Conservation (phyloP, 2,113 vertebrate genomes). For the Aleadryas rufinucha region DNA sequence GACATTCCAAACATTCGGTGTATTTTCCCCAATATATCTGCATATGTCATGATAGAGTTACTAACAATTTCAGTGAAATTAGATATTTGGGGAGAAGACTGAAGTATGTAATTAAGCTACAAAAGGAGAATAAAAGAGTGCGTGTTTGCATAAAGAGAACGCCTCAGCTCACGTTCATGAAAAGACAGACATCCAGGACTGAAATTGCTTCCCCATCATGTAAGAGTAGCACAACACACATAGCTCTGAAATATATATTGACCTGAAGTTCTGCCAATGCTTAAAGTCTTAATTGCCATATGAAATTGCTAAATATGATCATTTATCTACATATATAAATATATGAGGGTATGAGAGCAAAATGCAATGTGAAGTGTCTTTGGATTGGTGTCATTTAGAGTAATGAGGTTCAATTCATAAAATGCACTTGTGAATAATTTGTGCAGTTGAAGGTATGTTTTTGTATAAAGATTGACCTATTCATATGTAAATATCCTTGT, state of each 20-base stretch:
- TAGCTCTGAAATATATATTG: background rate
- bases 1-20: background rate
- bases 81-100: background rate
- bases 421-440: background rate
- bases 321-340: background rate
- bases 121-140: constrained; percentile 9
- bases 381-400: background rate
- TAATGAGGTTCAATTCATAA: background rate
- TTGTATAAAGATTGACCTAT: background rate
- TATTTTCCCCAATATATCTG: background rate
- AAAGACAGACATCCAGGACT: background rate
- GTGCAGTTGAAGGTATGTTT: background rate
- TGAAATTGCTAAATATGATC: background rate
- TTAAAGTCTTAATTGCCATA: background rate
- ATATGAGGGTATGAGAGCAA: background rate
- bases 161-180: background rate
- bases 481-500: background rate
- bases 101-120: background rate
- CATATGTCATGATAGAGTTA: constrained; percentile 1
- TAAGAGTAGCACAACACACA: background rate
- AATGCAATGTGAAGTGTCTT: background rate
- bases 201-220: background rate
- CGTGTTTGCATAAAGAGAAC: background rate
- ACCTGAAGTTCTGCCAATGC: background rate
- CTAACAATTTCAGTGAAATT: constrained; percentile 3